phyloP scores from a whole-genome alignment of 2,888 invertebrate species.

The Pristionchus exspectatus region DNA sequence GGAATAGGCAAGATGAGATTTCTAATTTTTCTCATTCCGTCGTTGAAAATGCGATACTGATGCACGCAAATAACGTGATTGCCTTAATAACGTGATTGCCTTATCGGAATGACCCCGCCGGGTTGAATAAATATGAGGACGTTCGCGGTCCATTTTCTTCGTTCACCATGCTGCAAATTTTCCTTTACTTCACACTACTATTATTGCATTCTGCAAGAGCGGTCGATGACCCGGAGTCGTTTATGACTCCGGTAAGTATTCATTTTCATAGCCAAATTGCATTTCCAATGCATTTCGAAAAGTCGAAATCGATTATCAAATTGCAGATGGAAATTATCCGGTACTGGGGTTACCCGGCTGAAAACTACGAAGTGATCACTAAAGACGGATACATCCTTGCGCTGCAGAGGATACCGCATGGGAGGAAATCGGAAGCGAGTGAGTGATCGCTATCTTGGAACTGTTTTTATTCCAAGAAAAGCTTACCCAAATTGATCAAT shows the following conservation, averaged over 20 bases:
- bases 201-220: background rate
- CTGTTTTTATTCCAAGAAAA: too few relatives aligned
- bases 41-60: too few relatives aligned
- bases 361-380: background rate
- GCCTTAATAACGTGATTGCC: background rate
- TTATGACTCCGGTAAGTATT: background rate
- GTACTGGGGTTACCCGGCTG: background rate
- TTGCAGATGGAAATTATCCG: background rate
- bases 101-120: background rate
- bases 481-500: too few relatives aligned
- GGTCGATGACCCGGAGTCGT: background rate
- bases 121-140: background rate
- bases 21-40: background rate
- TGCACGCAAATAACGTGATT: background rate
- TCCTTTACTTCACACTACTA: background rate
- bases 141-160: background rate
- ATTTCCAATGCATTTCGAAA: background rate
- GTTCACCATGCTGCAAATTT: background rate
- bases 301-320: background rate
- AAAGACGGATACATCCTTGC: background rate
- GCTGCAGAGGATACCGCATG: background rate
- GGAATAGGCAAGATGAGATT: background rate
- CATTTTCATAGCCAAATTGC: background rate
- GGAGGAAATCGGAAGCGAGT: background rate
- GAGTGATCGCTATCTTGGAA: background rate